Conservation (phyloP, 2,797 vertebrate species). For the Rhabdophis nuchalis region DNA sequence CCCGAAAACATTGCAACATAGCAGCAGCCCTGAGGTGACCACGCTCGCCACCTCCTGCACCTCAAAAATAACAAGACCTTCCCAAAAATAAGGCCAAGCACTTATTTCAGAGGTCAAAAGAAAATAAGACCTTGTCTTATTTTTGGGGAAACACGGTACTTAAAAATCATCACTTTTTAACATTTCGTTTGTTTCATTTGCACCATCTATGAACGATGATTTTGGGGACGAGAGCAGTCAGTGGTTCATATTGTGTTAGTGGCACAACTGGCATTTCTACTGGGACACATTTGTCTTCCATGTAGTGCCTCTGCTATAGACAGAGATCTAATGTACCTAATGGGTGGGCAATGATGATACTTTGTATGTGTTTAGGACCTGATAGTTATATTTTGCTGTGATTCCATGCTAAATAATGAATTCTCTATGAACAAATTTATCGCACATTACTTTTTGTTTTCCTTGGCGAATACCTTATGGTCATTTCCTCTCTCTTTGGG, state of each 20-base stretch:
- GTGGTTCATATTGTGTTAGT: not conserved
- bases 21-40: too few species aligned
- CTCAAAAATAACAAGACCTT: too few species aligned
- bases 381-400: not conserved
- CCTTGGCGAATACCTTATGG: not conserved
- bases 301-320: not conserved
- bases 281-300: not conserved
- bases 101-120: too few species aligned
- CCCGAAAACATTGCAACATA: too few species aligned
- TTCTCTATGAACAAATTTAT: slow-evolving; percentile 13
- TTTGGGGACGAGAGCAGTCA: not conserved
- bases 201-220: not conserved
- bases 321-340: not conserved
- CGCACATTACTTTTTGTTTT: not conserved
- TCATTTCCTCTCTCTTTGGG: not conserved
- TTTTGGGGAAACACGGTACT: not conserved
- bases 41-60: too few species aligned
- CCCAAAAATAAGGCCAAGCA: too few species aligned
- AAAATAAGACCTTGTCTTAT: too few species aligned
- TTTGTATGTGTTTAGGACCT: not conserved
- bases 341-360: not conserved
- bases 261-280: not conserved
- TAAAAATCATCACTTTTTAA: not conserved
- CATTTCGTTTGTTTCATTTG: not conserved
- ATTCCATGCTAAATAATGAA: slow-evolving; percentile 22